Conservation (phyloP, 64 coral and sea anemone genomes). For the Cladopsammia gracilis region DNA sequence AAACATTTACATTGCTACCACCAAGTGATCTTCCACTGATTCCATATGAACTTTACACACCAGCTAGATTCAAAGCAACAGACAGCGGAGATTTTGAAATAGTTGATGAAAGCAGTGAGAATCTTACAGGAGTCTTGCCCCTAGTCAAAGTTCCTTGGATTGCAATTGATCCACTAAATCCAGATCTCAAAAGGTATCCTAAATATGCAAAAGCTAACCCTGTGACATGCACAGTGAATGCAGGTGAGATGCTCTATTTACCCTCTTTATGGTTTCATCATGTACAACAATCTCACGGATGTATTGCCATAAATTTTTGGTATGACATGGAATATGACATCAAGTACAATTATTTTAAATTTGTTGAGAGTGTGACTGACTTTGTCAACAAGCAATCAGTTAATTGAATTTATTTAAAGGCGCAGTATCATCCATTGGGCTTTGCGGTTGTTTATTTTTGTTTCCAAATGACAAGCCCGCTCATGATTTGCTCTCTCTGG, state of each 20-base stretch:
- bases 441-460: no score
- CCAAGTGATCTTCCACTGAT: conserved; percentile 93
- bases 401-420: not conserved
- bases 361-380: conserved; percentile 68
- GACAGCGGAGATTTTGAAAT: conserved; percentile 79
- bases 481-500: no score
- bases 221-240: conserved; percentile 81
- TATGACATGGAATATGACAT: conserved; percentile 99
- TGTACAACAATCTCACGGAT: conserved; percentile 92
- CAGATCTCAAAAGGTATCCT: conserved; percentile 86
- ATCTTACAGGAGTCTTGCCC: not conserved
- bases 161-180: conserved; percentile 91
- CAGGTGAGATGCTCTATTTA: conserved; percentile 93
- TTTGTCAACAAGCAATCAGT: not conserved
- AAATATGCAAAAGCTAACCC: conserved; percentile 89
- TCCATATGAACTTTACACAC: conserved; percentile 77
- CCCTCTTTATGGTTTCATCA: conserved; percentile 99
- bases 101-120: conserved; percentile 24
- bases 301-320: conserved; percentile 99
- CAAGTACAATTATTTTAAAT: conserved; percentile 97
- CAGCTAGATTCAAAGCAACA: conserved; percentile 76
- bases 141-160: conserved; percentile 77
- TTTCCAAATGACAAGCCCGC: no score
- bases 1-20: conserved; percentile 88
- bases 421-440: not conserved